phyloP scores from a whole-genome alignment of 1,140 invertebrate species.

The Macrobrachium nipponense region DNA sequence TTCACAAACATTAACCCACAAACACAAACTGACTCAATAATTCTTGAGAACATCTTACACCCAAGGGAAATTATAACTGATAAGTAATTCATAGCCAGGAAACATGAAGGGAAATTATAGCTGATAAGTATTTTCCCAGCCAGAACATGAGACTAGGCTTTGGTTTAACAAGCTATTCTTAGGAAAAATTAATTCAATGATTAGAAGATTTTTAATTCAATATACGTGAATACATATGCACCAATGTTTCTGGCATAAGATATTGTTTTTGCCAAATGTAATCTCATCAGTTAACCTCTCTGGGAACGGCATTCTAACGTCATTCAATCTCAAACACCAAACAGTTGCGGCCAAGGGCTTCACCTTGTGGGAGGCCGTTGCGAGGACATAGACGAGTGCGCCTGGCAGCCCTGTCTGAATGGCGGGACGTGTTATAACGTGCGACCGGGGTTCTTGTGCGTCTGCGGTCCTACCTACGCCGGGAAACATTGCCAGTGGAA shows the following conservation, averaged over 20 bases:
- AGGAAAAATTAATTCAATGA: too few relatives aligned
- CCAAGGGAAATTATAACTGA: not conserved
- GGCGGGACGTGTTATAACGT: constrained; percentile 34
- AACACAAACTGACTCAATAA: not conserved
- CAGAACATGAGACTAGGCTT: not conserved
- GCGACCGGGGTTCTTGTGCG: constrained; percentile 29
- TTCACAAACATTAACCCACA: not conserved
- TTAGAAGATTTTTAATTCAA: too few relatives aligned
- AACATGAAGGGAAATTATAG: not conserved
- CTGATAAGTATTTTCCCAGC: not conserved
- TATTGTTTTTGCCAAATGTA: not conserved
- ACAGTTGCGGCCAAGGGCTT: constrained; percentile 26
- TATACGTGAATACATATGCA: too few relatives aligned
- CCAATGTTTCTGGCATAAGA: too few relatives aligned
- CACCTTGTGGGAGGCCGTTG: constrained; percentile 13
- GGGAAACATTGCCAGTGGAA: constrained; percentile 39
- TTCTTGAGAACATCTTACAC: not conserved
- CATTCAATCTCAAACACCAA: not conserved
- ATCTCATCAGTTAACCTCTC: not conserved
- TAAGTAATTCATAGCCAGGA: not conserved
- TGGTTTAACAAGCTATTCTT: too few relatives aligned
- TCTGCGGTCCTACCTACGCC: constrained; percentile 25
- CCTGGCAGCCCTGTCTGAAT: constrained; percentile 28
- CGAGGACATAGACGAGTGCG: constrained; percentile 40
- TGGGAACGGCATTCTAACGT: not conserved